Evolutionary conservation across 2,113 vertebrate genomes (phyloP), one percentile per base, ranked within the genome.

Genomic region (Macquaria ambigua): DNA sequence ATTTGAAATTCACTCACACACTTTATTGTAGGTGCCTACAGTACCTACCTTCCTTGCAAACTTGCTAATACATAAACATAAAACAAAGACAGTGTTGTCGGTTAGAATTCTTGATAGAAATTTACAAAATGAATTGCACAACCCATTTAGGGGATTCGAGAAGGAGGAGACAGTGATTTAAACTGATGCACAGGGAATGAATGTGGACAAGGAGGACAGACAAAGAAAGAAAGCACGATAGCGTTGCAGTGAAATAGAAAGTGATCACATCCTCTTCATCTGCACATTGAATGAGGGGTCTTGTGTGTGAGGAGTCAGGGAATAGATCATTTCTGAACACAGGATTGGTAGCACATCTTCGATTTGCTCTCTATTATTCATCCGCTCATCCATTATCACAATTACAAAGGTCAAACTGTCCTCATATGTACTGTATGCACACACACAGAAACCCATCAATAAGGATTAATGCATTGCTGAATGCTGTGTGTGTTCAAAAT

Each of bases 361-460:
- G 50, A 90, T 90, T 82, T 84, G 50, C 70, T 66, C 67, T 59
- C 28, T 21, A 83, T 93, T 91, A 86, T 88, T 92, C 72, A 88
- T 84, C 61, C 39, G 16, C 67, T 48, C 67, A 62, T 89, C 72
- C 78, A 84, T 90, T 73, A 66, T 21, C 79, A 76, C 82, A 80
- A 64, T 91, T 79, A 84, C 81, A 92, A 89, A 93, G 90, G 87
- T 94, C 84, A 93, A 82, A 74, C 74, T 89, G 82, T 56, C 59
- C 71, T 74, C 70, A n/a, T 56, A 46, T 81, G 59, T 53, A 72
- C 80, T 69, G 56, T 72, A 39, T 34, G 21, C 20, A 61, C 43
- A 62, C 74, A 37, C 70, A 63, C 50, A 81, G 18, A 79, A 39
- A 66, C 58, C n/a, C 74, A 85, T 88, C 81, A 77, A 84, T 84